Conservation (phyloP, 2,797 vertebrate species). For the Taeniopygia guttata region DNA sequence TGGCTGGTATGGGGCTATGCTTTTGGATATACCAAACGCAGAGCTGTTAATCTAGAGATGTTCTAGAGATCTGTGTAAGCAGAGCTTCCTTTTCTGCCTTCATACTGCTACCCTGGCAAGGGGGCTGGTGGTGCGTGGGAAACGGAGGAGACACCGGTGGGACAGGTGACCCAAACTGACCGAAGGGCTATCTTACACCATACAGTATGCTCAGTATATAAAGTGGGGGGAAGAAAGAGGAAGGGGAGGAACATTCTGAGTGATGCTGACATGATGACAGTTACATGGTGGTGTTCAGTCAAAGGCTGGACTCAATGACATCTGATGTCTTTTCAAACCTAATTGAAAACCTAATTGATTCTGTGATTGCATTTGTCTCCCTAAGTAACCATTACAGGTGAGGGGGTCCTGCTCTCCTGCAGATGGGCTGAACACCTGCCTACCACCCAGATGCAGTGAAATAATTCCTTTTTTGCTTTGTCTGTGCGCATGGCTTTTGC, state of each 20-base stretch:
- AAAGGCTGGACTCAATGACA: not conserved
- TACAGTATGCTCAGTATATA: not conserved
- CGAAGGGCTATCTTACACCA: not conserved
- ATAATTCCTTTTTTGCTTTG: not conserved
- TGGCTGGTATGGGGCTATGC: not conserved
- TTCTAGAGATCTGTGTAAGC: not conserved
- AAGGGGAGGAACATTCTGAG: not conserved
- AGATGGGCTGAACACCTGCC: not conserved
- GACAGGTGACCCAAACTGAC: not conserved
- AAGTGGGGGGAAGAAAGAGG: not conserved
- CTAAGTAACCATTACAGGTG: not conserved
- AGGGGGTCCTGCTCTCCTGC: not conserved
- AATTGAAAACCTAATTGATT: not conserved
- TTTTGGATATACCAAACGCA: not conserved
- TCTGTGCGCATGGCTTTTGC: not conserved
- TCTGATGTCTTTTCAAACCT: not conserved
- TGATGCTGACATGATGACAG: not conserved
- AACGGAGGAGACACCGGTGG: not conserved
- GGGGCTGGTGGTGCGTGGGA: accelerated
- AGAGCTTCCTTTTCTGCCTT: not conserved
- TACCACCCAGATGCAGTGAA: not conserved
- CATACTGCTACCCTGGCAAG: not conserved
- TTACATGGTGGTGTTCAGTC: not conserved
- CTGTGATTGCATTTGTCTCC: not conserved
- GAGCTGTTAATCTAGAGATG: not conserved